phyloP scores from a whole-genome alignment of 2,888 invertebrate species.

The Amphimallon solstitiale region DNA sequence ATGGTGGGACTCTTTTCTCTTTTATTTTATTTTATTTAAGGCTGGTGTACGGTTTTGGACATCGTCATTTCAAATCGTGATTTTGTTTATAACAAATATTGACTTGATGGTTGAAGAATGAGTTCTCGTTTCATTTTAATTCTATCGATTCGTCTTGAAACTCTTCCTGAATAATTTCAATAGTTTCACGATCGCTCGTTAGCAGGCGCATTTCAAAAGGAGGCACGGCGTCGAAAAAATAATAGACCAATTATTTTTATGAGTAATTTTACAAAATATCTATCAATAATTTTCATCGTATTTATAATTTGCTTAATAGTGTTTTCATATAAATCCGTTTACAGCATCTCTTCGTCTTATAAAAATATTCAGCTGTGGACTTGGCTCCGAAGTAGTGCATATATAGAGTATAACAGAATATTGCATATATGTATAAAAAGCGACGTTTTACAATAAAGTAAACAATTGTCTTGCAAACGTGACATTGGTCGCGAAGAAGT shows the following conservation, averaged over 20 bases:
- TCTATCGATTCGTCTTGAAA: conserved; percentile 10
- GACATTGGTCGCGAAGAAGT: no score
- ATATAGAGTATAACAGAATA: no score
- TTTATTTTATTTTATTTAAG: neutral
- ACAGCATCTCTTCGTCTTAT: no score
- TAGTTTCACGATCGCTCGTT: conserved; percentile 23
- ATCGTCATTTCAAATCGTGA: conserved; percentile 5
- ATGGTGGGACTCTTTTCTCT: neutral
- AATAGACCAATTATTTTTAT: conserved; percentile 29
- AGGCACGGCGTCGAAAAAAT: conserved; percentile 22
- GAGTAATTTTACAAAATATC: conserved; percentile 20
- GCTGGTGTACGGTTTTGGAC: neutral
- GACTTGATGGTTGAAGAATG: conserved; percentile 5
- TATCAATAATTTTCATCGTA: conserved; percentile 6
- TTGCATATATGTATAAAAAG: no score
- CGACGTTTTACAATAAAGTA: no score
- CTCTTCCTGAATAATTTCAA: conserved; percentile 14
- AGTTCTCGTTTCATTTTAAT: conserved; percentile 7
- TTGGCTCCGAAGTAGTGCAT: no score
- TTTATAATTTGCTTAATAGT: conserved; percentile 14
- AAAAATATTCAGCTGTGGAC: no score
- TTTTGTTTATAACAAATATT: conserved; percentile 22
- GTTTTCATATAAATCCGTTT: neutral
- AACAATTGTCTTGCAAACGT: no score
- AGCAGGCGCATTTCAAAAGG: neutral